Evolutionary conservation across 2,113 vertebrate genomes (phyloP).

Genomic region (Cryptoleucopteryx plumbea): DNA sequence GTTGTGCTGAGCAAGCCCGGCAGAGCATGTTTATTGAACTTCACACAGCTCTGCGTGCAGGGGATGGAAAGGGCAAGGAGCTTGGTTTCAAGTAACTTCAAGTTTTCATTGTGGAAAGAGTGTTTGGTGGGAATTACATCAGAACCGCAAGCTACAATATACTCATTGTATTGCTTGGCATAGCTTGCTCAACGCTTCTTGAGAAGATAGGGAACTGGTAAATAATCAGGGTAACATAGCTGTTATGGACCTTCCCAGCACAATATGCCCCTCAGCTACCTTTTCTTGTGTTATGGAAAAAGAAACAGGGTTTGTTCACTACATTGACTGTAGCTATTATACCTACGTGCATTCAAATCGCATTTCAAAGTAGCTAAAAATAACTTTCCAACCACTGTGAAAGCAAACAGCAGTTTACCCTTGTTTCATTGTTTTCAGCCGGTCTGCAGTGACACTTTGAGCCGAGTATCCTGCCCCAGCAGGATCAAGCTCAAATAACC

Average conservation of each 20-base stretch:
- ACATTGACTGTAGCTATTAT: background rate
- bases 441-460: background rate
- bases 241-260: background rate
- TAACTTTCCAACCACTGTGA: background rate
- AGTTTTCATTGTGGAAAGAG: constrained; percentile 8
- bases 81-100: background rate
- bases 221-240: background rate
- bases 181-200: background rate
- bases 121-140: constrained; percentile 26
- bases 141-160: background rate
- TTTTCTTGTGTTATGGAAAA: background rate
- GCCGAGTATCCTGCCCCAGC: background rate
- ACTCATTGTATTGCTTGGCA: background rate
- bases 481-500: background rate
- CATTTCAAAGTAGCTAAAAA: background rate
- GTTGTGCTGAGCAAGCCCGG: background rate
- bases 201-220: background rate
- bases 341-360: background rate
- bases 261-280: background rate
- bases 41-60: background rate
- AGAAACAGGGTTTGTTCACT: background rate
- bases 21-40: background rate
- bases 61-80: background rate
- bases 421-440: background rate
- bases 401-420: background rate